A percentile compares a stretch with the other conserved stretches of the same genome.
These are phyloP conservation scores for Falco cherrug DNA, from an alignment of 2,797 vertebrate genomes.

Conservation along the genomic window DNA sequence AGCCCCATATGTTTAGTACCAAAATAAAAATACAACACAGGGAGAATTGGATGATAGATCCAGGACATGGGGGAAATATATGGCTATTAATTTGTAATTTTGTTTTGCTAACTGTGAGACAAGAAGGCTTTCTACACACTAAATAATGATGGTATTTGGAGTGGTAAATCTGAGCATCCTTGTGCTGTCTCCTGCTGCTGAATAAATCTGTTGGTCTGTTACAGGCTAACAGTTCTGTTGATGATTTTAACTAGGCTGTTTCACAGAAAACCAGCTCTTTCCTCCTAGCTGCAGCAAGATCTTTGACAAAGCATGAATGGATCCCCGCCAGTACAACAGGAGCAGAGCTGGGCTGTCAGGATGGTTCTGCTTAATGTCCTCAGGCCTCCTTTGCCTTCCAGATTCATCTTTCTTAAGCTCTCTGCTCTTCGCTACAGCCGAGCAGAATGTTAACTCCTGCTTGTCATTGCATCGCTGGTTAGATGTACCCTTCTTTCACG, in stretches of 20 bases:
- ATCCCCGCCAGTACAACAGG: not conserved
- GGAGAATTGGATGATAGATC: constrained; percentile 28
- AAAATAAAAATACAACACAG: constrained; percentile 55
- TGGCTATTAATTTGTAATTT: constrained; percentile 65
- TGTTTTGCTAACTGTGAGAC: constrained; percentile 70
- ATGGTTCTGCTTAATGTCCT: constrained; percentile 34
- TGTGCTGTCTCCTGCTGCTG: constrained; percentile 52
- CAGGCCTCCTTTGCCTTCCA: constrained; percentile 21
- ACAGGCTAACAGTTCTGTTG: constrained; percentile 19
- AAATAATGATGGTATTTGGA: constrained; percentile 58
- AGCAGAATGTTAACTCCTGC: constrained; percentile 22
- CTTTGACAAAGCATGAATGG: constrained; percentile 6
- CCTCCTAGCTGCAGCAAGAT: not conserved
- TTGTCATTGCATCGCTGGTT: constrained; percentile 37
- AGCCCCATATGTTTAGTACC: constrained; percentile 50
- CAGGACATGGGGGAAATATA: constrained; percentile 43
- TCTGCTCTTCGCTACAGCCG: constrained; percentile 1
- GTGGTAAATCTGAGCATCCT: constrained; percentile 62
- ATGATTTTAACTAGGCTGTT: constrained; percentile 46
- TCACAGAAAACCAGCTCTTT: not conserved
- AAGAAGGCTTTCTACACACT: constrained; percentile 18
- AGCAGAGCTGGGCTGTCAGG: constrained; percentile 45
- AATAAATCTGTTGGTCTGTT: constrained; percentile 57
- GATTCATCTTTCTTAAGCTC: constrained; percentile 50
- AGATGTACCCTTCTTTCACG: constrained; percentile 33